phyloP scores from a whole-genome alignment of 1,140 invertebrate genomes.

The Lucilia cuprina region DNA sequence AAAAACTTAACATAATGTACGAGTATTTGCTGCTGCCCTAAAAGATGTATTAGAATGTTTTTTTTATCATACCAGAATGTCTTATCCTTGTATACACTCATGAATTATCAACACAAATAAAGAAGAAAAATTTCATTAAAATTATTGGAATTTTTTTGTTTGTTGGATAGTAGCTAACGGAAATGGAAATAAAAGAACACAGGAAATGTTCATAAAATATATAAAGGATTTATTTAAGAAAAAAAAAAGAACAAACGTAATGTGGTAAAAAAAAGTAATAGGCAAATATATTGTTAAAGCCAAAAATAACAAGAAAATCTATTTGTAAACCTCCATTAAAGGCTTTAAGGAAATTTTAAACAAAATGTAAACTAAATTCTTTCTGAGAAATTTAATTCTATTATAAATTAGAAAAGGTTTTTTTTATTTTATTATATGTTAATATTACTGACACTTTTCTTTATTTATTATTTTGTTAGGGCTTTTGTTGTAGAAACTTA shows the following conservation, averaged over 20 bases:
- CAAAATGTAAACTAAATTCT: too few species aligned
- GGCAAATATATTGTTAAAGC: background rate
- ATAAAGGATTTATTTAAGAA: background rate
- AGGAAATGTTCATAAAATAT: background rate
- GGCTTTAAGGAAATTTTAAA: too few species aligned
- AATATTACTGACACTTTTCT: too few species aligned
- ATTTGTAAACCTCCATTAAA: too few species aligned
- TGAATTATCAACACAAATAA: background rate
- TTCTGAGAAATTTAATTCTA: too few species aligned
- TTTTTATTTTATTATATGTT: too few species aligned
- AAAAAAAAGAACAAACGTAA: background rate
- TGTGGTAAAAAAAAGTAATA: background rate
- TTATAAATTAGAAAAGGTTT: too few species aligned
- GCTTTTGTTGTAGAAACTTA: too few species aligned
- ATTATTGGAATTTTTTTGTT: background rate
- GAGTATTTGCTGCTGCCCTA: background rate
- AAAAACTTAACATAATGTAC: background rate
- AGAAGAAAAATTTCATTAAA: background rate
- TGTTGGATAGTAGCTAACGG: background rate
- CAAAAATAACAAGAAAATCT: background rate
- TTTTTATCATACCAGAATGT: background rate
- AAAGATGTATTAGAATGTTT: background rate
- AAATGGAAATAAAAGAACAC: background rate
- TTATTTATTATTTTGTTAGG: too few species aligned
- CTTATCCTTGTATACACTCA: background rate